These are phyloP conservation scores for Nasonia oneida DNA, from an alignment of 2,888 invertebrate species.

Conservation along the genomic window DNA sequence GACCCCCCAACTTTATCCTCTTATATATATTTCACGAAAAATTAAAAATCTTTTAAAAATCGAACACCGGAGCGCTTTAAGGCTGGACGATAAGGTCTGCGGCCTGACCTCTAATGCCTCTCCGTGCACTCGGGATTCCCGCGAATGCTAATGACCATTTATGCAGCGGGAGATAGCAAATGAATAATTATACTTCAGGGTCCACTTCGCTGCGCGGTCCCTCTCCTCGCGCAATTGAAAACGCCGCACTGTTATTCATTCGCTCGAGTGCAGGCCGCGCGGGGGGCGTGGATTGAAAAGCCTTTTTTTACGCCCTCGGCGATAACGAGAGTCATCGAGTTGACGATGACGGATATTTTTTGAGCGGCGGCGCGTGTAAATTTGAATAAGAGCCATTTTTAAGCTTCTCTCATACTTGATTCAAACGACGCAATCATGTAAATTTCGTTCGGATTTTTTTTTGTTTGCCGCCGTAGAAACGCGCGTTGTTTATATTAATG, in stretches of 20 bases:
- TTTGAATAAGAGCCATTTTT: background rate
- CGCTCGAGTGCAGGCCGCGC: background rate
- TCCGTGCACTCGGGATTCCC: constrained; percentile 36
- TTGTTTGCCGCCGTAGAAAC: background rate
- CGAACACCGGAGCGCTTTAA: background rate
- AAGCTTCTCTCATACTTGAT: background rate
- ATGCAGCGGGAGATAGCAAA: constrained; percentile 57
- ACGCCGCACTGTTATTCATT: constrained; percentile 48
- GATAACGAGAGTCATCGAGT: background rate
- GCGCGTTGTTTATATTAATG: background rate
- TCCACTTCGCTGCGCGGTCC: constrained; percentile 39
- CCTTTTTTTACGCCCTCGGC: background rate
- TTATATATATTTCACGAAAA: too few species aligned
- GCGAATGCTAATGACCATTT: constrained; percentile 61
- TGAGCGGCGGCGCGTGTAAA: background rate
- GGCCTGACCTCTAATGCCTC: constrained; percentile 18
- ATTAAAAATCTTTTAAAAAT: background rate
- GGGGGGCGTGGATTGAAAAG: constrained; percentile 5
- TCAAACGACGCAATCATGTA: background rate
- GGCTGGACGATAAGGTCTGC: background rate
- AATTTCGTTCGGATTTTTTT: background rate
- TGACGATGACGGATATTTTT: background rate
- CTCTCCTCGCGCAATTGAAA: constrained; percentile 51
- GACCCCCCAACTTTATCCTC: background rate
- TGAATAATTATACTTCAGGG: constrained; percentile 62